Evolutionary conservation across 2,113 vertebrate species (phyloP).

Genomic region (Psittacara wagleri): DNA sequence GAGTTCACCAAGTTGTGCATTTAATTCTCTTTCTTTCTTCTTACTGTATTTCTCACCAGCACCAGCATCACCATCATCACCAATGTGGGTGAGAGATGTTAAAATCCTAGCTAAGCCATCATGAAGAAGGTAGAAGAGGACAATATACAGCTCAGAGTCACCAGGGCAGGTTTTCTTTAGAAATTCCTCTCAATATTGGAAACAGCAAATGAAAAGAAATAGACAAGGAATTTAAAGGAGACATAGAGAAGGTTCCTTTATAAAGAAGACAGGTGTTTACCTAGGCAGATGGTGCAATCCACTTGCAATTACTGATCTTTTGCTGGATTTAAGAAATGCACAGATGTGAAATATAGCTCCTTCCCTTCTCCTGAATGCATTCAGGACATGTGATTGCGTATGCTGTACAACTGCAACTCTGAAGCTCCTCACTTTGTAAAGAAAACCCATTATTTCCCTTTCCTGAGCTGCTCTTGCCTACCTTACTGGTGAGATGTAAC

Average conservation of each 20-base stretch:
- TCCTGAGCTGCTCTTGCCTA: background rate
- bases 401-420: background rate
- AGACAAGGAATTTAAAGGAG: background rate
- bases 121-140: background rate
- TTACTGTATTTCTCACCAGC: background rate
- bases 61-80: background rate
- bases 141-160: background rate
- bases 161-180: background rate
- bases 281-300: background rate
- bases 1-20: background rate
- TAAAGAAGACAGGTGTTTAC: background rate
- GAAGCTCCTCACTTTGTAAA: background rate
- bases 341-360: background rate
- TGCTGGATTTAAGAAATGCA: background rate
- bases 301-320: background rate
- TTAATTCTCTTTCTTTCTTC: background rate
- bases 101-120: background rate
- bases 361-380: background rate
- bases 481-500: background rate
- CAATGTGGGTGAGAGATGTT: background rate
- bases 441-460: background rate
- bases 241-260: background rate
- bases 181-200: background rate
- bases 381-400: background rate
- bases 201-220: background rate